phyloP scores from a whole-genome alignment of 1,140 invertebrate species.

The Anastrepha obliqua region DNA sequence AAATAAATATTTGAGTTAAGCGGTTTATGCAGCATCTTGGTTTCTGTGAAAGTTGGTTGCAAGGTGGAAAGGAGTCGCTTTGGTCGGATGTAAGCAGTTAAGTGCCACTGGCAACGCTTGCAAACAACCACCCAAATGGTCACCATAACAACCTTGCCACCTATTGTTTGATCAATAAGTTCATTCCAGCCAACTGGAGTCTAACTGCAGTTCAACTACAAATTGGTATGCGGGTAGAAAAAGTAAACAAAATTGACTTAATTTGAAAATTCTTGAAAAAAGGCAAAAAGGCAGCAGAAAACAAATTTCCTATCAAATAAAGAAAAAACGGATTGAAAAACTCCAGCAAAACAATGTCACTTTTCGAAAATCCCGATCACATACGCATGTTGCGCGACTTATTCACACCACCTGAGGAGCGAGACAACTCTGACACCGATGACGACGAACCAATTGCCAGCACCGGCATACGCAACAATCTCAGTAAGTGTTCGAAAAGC shows the following conservation, averaged over 20 bases:
- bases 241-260: constrained; percentile 1
- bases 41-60: no score
- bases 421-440: constrained; percentile 61
- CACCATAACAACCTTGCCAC: neutral
- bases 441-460: constrained; percentile 63
- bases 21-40: no score
- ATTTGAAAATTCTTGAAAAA: constrained; percentile 4
- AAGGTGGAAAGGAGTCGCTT: no score
- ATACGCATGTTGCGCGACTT: constrained; percentile 63
- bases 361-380: constrained; percentile 69
- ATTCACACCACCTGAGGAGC: constrained; percentile 61
- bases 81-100: no score
- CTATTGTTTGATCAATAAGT: neutral
- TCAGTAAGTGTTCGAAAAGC: constrained; percentile 62
- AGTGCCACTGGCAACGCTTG: no score
- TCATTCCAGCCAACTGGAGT: no score
- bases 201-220: neutral
- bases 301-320: neutral
- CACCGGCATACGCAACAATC: constrained; percentile 55
- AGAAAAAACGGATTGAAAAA: neutral
- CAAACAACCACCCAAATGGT: no score
- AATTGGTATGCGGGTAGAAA: neutral
- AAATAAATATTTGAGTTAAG: no score
- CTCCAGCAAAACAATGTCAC: constrained; percentile 61
- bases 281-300: neutral